Conservation (phyloP, 2,888 invertebrate genomes). For the Acholoe squamosa region DNA sequence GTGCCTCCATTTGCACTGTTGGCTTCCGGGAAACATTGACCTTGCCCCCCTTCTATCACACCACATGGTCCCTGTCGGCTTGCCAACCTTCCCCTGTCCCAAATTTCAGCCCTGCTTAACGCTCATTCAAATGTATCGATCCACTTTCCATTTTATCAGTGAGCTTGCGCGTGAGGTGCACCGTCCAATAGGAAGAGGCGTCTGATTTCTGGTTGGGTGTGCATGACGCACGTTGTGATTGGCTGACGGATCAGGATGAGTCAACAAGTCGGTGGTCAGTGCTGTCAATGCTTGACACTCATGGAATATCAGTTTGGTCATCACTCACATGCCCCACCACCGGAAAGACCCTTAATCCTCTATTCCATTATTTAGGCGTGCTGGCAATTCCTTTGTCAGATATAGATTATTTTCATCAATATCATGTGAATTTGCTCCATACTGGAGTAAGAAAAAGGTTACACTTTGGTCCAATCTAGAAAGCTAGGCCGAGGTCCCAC, state of each 20-base stretch:
- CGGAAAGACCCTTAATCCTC: not conserved
- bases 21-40: not conserved
- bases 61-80: not conserved
- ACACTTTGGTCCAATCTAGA: too few relatives aligned
- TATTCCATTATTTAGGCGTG: not conserved
- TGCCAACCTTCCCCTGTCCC: not conserved
- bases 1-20: not conserved
- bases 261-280: not conserved
- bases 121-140: slow-evolving; percentile 17
- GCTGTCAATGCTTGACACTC: not conserved
- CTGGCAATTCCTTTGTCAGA: too few relatives aligned
- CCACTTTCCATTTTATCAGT: not conserved
- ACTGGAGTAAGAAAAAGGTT: too few relatives aligned
- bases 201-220: not conserved
- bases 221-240: slow-evolving; percentile 11
- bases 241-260: slow-evolving; percentile 9
- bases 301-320: not conserved
- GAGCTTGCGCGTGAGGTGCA: not conserved
- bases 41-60: not conserved
- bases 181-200: not conserved
- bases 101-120: slow-evolving; percentile 7
- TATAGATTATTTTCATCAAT: too few relatives aligned
- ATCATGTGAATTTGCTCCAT: too few relatives aligned
- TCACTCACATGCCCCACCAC: not conserved
- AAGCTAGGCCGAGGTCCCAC: too few relatives aligned